Conservation (phyloP, 2,113 vertebrate species). For the Passer montanus region DNA sequence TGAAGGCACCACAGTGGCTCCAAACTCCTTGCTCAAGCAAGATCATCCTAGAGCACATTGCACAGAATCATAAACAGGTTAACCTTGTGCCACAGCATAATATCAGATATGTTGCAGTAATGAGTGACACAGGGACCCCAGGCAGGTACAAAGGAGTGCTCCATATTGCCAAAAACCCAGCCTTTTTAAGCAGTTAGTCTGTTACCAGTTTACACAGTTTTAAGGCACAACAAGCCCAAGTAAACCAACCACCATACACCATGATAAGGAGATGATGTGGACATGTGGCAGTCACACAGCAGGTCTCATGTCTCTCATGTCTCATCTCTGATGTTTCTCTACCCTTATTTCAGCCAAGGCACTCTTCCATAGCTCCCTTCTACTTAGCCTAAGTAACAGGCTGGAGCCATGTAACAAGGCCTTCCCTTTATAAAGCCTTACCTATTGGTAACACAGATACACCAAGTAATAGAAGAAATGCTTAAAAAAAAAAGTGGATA, state of each 20-base stretch:
- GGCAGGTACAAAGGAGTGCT: neutral
- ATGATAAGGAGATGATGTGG: fast-evolving
- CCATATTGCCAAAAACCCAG: fast-evolving
- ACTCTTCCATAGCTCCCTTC: neutral
- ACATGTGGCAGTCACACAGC: fast-evolving
- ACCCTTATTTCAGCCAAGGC: neutral
- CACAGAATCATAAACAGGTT: neutral
- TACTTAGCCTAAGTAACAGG: neutral
- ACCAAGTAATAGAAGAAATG: neutral
- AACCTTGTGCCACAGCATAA: fast-evolving
- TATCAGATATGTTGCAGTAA: neutral
- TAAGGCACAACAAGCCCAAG: neutral
- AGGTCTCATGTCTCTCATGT: fast-evolving
- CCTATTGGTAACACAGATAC: neutral
- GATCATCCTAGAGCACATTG: neutral
- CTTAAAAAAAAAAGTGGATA: neutral
- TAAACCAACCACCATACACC: neutral
- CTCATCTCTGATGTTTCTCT: neutral
- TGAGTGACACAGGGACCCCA: fast-evolving
- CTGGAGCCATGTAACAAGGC: too few species aligned
- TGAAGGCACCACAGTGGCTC: too few species aligned
- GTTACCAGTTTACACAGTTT: neutral
- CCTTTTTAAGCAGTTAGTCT: neutral
- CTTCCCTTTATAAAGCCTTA: neutral
- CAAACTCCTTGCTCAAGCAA: neutral